Evolutionary conservation across 1,140 invertebrate species (phyloP).

Genomic region (Lamellibrachia luymesi): DNA sequence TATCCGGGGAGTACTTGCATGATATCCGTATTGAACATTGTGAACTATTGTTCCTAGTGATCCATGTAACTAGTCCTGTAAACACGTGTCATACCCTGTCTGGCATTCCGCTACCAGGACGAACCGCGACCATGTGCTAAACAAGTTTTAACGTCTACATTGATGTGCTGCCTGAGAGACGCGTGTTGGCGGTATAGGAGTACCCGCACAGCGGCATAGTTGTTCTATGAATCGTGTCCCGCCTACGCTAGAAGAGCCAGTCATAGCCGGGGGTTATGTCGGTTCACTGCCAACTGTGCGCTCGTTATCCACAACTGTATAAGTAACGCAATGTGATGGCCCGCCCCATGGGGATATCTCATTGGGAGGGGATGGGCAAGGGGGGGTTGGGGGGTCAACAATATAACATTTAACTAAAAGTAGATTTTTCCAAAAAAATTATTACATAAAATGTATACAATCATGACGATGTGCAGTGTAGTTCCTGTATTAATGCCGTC

Average conservation of each 20-base stretch:
- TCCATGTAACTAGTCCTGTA: not conserved
- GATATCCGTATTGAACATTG: not conserved
- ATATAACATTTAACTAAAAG: too few species aligned
- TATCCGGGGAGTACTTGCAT: not conserved
- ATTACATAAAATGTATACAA: too few species aligned
- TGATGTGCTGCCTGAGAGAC: not conserved
- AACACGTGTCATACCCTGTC: not conserved
- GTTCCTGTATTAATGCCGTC: too few species aligned
- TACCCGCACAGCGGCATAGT: not conserved
- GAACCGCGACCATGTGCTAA: not conserved
- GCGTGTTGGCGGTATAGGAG: not conserved
- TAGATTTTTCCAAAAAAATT: too few species aligned
- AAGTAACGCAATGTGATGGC: not conserved
- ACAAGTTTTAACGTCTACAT: not conserved
- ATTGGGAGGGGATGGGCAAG: not conserved
- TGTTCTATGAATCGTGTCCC: not conserved
- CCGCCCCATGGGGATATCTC: not conserved
- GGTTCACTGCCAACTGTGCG: too few species aligned
- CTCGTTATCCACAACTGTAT: not conserved
- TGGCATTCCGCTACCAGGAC: not conserved
- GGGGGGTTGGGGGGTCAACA: not conserved
- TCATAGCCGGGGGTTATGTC: not conserved
- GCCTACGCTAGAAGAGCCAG: not conserved
- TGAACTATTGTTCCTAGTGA: not conserved
- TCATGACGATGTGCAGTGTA: too few species aligned